Base-by-base conservation (phyloP, 2,888 invertebrate genomes). In the Dyspetes luteomarginatus region DNA sequence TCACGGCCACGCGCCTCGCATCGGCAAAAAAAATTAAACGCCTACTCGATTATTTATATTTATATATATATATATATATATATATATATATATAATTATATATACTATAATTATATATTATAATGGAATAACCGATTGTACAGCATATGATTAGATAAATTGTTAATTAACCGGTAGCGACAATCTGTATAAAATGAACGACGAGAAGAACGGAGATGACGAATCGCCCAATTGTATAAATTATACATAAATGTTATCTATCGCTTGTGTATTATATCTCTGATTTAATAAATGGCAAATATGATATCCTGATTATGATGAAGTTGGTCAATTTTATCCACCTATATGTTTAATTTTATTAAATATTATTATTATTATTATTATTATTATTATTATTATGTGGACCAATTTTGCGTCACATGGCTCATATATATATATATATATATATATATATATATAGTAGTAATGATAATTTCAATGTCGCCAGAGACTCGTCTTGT, bases 201-300 rank as follows among this genome's bases (percentile, higher is more conserved):
- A 65, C 48, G 71, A 76, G 24, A 45, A 77, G 43, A 78, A 69
- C 5, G 17, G 62, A 62, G 71, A 88, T 89, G 85, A 85, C 64
- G 64, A 65, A 76, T 67, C 80, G 72, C 72, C 76, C 88, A 91
- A 36, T 88, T 91, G 91, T 91, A 91, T 91, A 91, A 91, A 91
- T 90, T 91, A 91, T 91, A 91, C 89, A 91, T 91, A 91, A 89
- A 88, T 91, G 90, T 91, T 91, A 91, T 87, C 88, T 89, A 89
- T 89, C 89, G 89, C 90, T 90, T 91, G 88, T 91, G 90, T 91
- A 91, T 89, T 89, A 91, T 90, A 90, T 89, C 90, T 90, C 89
- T 88, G 88, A 90, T 90, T 90, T 87, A 90, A 90, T 90, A 90
- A 90, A 90, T 90, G 90, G 89, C 89, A 89, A 86, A 85, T 86